phyloP scores from a whole-genome alignment of 2,113 vertebrate species.

The Pseudorhombus dupliciocellatus region DNA sequence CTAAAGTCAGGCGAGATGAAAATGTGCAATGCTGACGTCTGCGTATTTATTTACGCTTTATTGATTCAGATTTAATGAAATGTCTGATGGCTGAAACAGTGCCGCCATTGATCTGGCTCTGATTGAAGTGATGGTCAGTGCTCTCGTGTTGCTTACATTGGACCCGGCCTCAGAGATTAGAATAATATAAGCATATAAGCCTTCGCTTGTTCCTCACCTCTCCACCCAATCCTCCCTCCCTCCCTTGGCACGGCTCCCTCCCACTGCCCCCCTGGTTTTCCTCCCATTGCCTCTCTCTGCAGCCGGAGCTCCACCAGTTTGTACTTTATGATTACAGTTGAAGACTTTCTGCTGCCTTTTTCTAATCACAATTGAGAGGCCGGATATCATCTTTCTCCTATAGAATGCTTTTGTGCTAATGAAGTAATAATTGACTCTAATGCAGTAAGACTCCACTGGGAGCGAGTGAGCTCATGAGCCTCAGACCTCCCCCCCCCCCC shows the following conservation, averaged over 20 bases:
- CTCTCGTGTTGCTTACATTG: conserved; percentile 80
- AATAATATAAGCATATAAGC: conserved; percentile 82
- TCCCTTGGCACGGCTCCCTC: conserved; percentile 15
- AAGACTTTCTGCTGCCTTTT: conserved; percentile 14
- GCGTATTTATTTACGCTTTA: conserved; percentile 69
- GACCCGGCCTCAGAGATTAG: conserved; percentile 77
- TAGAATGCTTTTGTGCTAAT: conserved; percentile 4
- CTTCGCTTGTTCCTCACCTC: conserved; percentile 69
- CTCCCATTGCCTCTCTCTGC: conserved; percentile 11
- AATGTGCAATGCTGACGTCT: conserved; percentile 64
- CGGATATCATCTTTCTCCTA: conserved; percentile 1
- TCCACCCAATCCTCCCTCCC: conserved; percentile 25
- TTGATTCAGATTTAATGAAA: conserved; percentile 77
- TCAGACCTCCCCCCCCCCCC: conserved; percentile 17
- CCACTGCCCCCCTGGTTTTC: conserved; percentile 6
- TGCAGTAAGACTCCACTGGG: background rate
- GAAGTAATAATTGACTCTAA: conserved; percentile 13
- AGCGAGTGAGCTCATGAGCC: conserved; percentile 11
- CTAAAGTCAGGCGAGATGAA: conserved; percentile 61
- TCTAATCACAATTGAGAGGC: conserved; percentile 11
- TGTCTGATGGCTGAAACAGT: conserved; percentile 75
- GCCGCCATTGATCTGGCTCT: conserved; percentile 68
- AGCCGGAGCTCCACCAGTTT: conserved; percentile 10
- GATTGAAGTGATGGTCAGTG: conserved; percentile 81
- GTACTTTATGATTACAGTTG: conserved; percentile 16